Percentiles rank a stretch among this genome's conserved stretches.
phyloP scores from a whole-genome alignment of 2,797 vertebrate genomes.

The Thamnophis elegans region DNA sequence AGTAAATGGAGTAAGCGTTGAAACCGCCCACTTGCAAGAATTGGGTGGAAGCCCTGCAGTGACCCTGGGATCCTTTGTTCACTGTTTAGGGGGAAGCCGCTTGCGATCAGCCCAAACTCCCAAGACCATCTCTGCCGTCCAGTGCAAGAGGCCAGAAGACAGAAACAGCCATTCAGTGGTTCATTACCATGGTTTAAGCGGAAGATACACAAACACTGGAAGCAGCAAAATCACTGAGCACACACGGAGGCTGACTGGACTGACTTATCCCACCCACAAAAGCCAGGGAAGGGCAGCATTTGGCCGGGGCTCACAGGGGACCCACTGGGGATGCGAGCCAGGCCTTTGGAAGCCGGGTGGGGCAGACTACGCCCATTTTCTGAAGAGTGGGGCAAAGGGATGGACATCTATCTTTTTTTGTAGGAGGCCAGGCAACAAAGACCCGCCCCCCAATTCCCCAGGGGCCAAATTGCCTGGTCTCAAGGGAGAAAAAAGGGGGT shows the following conservation, averaged over 20 bases:
- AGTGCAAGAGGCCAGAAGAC: too few species aligned
- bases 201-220: neutral
- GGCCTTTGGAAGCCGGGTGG: too few species aligned
- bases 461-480: neutral
- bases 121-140: neutral
- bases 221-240: neutral
- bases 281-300: neutral
- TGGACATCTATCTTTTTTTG: neutral
- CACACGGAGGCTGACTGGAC: neutral
- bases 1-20: neutral
- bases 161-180: neutral
- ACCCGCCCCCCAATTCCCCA: neutral
- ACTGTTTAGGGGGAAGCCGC: neutral
- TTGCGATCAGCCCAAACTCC: too few species aligned
- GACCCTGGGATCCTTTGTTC: neutral
- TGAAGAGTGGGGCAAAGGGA: too few species aligned
- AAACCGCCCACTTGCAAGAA: neutral
- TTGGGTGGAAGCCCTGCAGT: neutral
- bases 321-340: neutral
- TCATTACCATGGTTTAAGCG: conserved; percentile 10
- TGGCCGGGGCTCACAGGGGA: too few species aligned
- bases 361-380: neutral
- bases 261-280: neutral
- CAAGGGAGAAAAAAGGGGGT: too few species aligned
- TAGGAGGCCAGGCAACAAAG: neutral